Percentiles rank a stretch among this genome's conserved stretches.
Conservation (phyloP, 2,888 invertebrate genomes). For the Cheilosia soror region DNA sequence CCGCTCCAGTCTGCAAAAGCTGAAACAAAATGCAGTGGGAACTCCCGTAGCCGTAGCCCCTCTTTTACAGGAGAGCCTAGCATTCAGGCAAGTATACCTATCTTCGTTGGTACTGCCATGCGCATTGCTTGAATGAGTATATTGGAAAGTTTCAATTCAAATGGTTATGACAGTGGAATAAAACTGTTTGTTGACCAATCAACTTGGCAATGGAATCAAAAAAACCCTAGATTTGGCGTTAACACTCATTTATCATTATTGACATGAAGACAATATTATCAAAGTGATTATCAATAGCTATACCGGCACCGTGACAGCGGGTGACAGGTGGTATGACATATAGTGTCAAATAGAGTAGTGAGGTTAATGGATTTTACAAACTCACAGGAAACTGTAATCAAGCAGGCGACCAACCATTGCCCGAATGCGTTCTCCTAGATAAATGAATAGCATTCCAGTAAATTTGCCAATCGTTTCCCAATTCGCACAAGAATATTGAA, state of each 20-base stretch:
- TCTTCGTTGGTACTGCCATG: slow-evolving; percentile 30
- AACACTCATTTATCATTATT: slow-evolving; percentile 29
- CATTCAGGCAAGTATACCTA: not conserved
- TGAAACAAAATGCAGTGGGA: slow-evolving; percentile 32
- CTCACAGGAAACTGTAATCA: too few relatives aligned
- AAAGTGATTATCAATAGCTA: not conserved
- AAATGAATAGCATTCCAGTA: too few relatives aligned
- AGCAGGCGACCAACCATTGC: too few relatives aligned
- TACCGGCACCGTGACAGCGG: not conserved
- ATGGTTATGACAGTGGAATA: slow-evolving; percentile 16
- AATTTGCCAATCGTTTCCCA: too few relatives aligned
- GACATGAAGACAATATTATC: slow-evolving; percentile 28
- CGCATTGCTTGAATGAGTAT: slow-evolving; percentile 30
- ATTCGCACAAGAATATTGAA: too few relatives aligned
- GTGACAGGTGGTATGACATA: not conserved
- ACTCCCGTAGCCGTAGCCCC: not conserved
- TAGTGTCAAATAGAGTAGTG: not conserved
- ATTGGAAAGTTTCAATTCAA: not conserved
- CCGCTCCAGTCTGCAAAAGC: slow-evolving; percentile 34
- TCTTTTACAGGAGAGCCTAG: slow-evolving; percentile 1
- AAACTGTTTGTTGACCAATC: slow-evolving; percentile 24
- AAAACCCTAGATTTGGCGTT: not conserved
- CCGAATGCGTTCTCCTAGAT: too few relatives aligned
- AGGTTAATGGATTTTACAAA: too few relatives aligned
- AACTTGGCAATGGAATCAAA: slow-evolving; percentile 11